phyloP scores from a whole-genome alignment of 2,797 vertebrate genomes.

The Takifugu ocellatus region DNA sequence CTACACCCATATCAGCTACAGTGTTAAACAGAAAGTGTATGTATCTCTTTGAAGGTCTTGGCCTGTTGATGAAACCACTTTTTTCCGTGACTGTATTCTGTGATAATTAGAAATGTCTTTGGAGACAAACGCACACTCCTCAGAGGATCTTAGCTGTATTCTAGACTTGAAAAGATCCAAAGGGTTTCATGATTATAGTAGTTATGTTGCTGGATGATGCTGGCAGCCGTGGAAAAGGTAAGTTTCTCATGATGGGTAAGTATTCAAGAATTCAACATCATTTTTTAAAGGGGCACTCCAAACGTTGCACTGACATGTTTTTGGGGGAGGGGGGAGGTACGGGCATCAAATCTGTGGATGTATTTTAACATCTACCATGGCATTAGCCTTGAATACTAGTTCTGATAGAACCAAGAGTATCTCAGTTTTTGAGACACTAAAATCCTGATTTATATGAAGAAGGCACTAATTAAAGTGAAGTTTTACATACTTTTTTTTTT shows the following conservation, averaged over 20 bases:
- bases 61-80: constrained; percentile 53
- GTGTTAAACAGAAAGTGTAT: constrained; percentile 99
- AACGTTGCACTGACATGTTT: constrained; percentile 5
- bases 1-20: constrained; percentile 91
- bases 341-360: too few species aligned
- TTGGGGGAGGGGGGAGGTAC: not conserved
- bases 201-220: constrained; percentile 41
- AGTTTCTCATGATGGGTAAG: constrained; percentile 64
- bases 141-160: constrained; percentile 38
- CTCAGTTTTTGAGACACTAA: too few species aligned
- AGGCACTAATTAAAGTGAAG: too few species aligned
- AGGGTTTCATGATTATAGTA: constrained; percentile 34
- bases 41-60: constrained; percentile 86
- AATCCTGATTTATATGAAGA: too few species aligned
- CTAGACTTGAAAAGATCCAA: constrained; percentile 26
- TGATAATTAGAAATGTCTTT: constrained; percentile 37
- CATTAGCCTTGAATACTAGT: too few species aligned
- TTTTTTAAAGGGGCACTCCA: constrained; percentile 26
- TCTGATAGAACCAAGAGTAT: too few species aligned
- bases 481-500: too few species aligned
- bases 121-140: constrained; percentile 15
- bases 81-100: constrained; percentile 41
- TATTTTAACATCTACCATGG: too few species aligned
- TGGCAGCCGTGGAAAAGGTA: constrained; percentile 64
- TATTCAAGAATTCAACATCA: constrained; percentile 35